phyloP scores from a whole-genome alignment of 2,113 vertebrate genomes.

The Dicerorhinus sumatrensis region DNA sequence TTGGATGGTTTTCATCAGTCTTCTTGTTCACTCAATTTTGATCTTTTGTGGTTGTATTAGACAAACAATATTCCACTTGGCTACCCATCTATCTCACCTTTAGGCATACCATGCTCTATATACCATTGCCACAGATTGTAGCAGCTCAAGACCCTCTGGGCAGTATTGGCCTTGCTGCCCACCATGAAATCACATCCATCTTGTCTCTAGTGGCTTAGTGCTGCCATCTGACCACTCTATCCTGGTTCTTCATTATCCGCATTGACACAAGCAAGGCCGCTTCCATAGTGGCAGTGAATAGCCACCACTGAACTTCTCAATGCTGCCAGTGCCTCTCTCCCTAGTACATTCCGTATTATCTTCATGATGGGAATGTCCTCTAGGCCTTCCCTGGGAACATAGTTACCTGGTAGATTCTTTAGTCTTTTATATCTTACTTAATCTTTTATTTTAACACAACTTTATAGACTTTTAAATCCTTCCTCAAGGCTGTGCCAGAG shows the following conservation, averaged over 20 bases:
- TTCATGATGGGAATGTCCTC: not conserved
- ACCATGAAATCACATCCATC: too few species aligned
- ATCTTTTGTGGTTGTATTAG: not conserved
- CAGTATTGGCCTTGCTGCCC: not conserved
- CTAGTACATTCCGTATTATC: not conserved
- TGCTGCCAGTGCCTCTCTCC: not conserved
- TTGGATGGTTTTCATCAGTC: not conserved
- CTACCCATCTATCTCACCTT: not conserved
- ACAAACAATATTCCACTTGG: not conserved
- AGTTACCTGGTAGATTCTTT: not conserved
- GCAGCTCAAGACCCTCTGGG: not conserved
- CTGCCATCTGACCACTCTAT: not conserved
- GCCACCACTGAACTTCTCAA: not conserved
- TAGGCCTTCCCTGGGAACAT: not conserved
- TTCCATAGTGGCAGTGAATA: not conserved
- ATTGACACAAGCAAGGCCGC: not conserved
- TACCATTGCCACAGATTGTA: not conserved
- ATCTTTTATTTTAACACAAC: not conserved
- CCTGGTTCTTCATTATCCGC: not conserved
- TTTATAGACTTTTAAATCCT: not conserved
- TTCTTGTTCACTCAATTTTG: not conserved
- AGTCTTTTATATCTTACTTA: not conserved
- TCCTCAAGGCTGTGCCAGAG: not conserved
- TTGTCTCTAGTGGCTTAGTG: not conserved
- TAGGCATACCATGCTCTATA: too few species aligned